phyloP scores from a whole-genome alignment of 2,888 invertebrate genomes.

The Lasioglossum marginatum region DNA sequence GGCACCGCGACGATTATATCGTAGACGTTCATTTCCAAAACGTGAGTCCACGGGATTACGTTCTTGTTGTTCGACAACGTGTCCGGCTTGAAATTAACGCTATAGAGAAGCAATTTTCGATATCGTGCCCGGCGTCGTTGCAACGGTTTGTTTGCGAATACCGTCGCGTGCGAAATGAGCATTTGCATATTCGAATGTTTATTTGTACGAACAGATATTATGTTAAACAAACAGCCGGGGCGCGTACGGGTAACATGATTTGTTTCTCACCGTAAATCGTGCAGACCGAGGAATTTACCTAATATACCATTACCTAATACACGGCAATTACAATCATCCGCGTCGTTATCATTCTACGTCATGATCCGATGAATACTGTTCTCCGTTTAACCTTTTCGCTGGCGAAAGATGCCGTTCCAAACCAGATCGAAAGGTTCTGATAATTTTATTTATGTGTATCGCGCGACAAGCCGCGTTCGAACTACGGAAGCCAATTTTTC shows the following conservation, averaged over 20 bases:
- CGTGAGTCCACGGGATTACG: background rate
- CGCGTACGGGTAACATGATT: background rate
- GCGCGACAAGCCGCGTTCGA: no score
- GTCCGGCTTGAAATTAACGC: conserved; percentile 20
- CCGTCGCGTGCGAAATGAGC: background rate
- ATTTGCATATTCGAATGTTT: conserved; percentile 26
- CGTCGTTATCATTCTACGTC: background rate
- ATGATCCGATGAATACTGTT: conserved; percentile 2
- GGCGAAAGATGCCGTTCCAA: background rate
- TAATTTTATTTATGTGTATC: background rate
- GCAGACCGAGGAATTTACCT: background rate
- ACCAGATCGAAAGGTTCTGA: background rate
- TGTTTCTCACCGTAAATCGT: background rate
- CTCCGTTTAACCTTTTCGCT: background rate
- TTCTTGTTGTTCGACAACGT: background rate
- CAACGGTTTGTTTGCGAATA: conserved; percentile 13
- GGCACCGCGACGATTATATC: conserved; percentile 23
- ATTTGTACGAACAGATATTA: conserved; percentile 13
- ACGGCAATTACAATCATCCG: background rate
- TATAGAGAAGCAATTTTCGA: conserved; percentile 26
- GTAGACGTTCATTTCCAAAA: conserved; percentile 29
- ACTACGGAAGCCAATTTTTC: background rate
- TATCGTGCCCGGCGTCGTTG: conserved; percentile 4
- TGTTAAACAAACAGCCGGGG: background rate
- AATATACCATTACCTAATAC: background rate